Percentiles rank a stretch among this genome's conserved stretches.
These are phyloP conservation scores for Cephus pulcher DNA, from an alignment of 2,888 invertebrate genomes.

Conservation along the genomic window DNA sequence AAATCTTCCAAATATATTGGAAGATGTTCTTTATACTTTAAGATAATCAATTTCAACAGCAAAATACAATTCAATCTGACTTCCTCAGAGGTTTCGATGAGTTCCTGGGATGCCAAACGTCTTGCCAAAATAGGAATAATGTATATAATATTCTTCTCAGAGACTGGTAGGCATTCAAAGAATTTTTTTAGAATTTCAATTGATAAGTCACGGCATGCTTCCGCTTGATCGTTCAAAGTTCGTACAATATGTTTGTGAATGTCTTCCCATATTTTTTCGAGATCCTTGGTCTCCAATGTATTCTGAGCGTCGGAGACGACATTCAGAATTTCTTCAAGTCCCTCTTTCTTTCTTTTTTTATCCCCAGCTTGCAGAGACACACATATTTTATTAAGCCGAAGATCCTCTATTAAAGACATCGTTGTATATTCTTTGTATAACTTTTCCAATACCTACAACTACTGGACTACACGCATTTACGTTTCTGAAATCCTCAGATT, in stretches of 20 bases:
- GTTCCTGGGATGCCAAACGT: constrained; percentile 82
- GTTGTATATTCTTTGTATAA: not conserved
- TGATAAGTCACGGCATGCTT: constrained; percentile 74
- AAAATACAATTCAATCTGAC: constrained; percentile 77
- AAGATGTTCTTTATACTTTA: constrained; percentile 73
- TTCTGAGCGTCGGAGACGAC: constrained; percentile 65
- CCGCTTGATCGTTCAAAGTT: constrained; percentile 71
- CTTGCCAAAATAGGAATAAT: constrained; percentile 81
- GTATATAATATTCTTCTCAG: constrained; percentile 81
- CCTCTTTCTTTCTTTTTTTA: constrained; percentile 71
- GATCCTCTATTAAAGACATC: not conserved
- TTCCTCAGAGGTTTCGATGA: constrained; percentile 83
- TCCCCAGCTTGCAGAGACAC: constrained; percentile 71
- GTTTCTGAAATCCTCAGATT: not conserved
- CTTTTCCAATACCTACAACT: not conserved
- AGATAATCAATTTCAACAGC: constrained; percentile 76
- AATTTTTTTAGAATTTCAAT: constrained; percentile 71
- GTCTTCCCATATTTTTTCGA: constrained; percentile 63
- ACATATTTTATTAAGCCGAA: constrained; percentile 29
- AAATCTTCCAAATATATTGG: constrained; percentile 81
- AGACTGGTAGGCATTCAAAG: constrained; percentile 71
- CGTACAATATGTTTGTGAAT: constrained; percentile 66
- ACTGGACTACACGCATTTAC: not conserved
- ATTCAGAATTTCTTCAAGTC: constrained; percentile 69
- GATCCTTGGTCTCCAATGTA: constrained; percentile 64